These are phyloP conservation scores for Muscicapa striata DNA, from an alignment of 2,797 vertebrate genomes.

Conservation along the genomic window DNA sequence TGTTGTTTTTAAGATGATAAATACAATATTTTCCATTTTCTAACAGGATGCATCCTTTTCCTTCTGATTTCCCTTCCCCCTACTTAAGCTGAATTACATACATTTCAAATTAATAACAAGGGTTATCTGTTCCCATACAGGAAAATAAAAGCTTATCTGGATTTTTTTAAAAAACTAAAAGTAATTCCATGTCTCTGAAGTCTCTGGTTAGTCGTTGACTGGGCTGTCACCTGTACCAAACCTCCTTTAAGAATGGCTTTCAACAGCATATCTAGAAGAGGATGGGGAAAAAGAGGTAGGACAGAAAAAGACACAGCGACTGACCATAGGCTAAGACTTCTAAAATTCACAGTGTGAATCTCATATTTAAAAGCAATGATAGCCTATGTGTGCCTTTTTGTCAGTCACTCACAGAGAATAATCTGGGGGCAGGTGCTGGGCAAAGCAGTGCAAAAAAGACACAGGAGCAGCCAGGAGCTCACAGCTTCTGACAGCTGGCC, in stretches of 20 bases:
- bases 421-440: neutral
- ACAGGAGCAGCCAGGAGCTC: fast-evolving
- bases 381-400: neutral
- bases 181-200: neutral
- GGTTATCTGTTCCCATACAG: neutral
- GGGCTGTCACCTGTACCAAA: neutral
- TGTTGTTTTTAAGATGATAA: slow-evolving; percentile 72
- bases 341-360: neutral
- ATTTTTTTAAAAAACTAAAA: neutral
- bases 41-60: slow-evolving; percentile 51
- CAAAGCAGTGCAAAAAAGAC: neutral
- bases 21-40: slow-evolving; percentile 57
- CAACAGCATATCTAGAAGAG: neutral
- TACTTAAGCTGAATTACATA: neutral
- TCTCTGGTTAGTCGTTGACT: neutral
- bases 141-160: slow-evolving; percentile 19
- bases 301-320: neutral
- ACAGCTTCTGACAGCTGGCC: fast-evolving
- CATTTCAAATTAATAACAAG: slow-evolving; percentile 29
- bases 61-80: slow-evolving; percentile 3
- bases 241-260: neutral
- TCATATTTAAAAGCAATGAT: neutral
- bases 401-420: neutral
- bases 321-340: neutral
- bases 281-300: neutral